A percentile compares a stretch with the other conserved stretches of the same genome.
Conservation (phyloP, 53 echinoderm and acorn worm genomes). For the Glandiceps talaboti region DNA sequence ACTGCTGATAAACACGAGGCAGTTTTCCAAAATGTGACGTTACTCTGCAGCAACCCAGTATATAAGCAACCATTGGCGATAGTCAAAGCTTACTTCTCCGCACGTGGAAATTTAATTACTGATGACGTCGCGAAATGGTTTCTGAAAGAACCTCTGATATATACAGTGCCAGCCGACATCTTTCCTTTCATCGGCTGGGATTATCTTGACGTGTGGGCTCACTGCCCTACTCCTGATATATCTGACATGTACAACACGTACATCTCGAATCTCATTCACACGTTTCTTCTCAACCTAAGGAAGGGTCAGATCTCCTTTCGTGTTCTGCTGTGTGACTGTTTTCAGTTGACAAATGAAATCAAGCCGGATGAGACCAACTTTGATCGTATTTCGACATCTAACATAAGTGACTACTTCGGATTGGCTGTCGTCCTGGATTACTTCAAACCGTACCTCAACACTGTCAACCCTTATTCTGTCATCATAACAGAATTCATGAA, state of each 20-base stretch:
- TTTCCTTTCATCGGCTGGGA: constrained; percentile 36
- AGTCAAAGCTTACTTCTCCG: too few species aligned
- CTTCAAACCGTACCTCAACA: constrained; percentile 19
- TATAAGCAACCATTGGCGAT: too few species aligned
- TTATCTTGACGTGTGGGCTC: constrained; percentile 16
- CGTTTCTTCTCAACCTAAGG: constrained; percentile 1
- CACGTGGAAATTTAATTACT: too few species aligned
- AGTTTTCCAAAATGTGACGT: too few species aligned
- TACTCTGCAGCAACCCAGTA: too few species aligned
- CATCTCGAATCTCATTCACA: constrained; percentile 19
- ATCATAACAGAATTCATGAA: constrained; percentile 28
- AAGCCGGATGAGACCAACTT: constrained; percentile 3
- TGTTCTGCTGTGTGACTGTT: constrained; percentile 12
- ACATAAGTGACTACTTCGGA: constrained; percentile 23
- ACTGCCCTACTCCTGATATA: constrained; percentile 6
- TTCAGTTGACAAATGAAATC: constrained; percentile 4
- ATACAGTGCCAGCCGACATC: constrained; percentile 15
- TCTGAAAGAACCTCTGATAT: constrained; percentile 7
- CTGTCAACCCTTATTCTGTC: constrained; percentile 18
- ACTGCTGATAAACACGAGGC: too few species aligned
- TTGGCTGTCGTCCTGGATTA: constrained; percentile 8
- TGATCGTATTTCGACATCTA: constrained; percentile 37
- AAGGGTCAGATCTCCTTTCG: constrained; percentile 1
- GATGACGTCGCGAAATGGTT: background rate
- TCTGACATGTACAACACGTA: constrained; percentile 20